Percentiles rank a stretch among this genome's conserved stretches.
These are phyloP conservation scores for Ctenochaetus hawaiiensis DNA, from an alignment of 2,797 vertebrate species.

Conservation along the genomic window DNA sequence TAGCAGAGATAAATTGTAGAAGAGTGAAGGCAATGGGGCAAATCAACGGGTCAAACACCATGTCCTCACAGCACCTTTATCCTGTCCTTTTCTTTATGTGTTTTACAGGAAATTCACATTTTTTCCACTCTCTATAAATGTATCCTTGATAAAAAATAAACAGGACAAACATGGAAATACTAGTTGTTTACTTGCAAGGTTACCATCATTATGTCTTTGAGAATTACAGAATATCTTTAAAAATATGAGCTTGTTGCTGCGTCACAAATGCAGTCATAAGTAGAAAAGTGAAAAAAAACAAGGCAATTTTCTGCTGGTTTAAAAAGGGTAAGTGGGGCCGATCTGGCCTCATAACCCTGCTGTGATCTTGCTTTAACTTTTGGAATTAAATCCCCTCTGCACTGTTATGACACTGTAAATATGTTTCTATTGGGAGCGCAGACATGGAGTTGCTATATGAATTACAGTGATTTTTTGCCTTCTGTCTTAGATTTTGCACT, in stretches of 20 bases:
- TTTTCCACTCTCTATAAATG: background rate
- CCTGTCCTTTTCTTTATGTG: background rate
- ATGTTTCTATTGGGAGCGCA: background rate
- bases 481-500: background rate
- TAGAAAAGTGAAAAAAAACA: background rate
- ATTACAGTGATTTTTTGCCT: background rate
- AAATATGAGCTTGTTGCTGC: background rate
- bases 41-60: background rate
- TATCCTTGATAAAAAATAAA: background rate
- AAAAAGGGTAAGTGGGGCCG: conserved; percentile 3
- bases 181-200: background rate
- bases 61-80: background rate
- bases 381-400: background rate
- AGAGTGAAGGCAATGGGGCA: conserved; percentile 1
- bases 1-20: conserved; percentile 4
- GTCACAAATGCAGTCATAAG: background rate
- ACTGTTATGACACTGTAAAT: background rate
- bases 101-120: background rate
- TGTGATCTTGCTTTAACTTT: conserved; percentile 8
- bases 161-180: background rate
- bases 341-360: background rate
- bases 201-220: background rate
- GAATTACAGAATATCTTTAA: background rate
- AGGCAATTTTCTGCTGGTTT: background rate
- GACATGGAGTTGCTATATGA: background rate